Evolutionary conservation across 2,888 invertebrate species (phyloP).

Genomic region (Lathronympha strigana): DNA sequence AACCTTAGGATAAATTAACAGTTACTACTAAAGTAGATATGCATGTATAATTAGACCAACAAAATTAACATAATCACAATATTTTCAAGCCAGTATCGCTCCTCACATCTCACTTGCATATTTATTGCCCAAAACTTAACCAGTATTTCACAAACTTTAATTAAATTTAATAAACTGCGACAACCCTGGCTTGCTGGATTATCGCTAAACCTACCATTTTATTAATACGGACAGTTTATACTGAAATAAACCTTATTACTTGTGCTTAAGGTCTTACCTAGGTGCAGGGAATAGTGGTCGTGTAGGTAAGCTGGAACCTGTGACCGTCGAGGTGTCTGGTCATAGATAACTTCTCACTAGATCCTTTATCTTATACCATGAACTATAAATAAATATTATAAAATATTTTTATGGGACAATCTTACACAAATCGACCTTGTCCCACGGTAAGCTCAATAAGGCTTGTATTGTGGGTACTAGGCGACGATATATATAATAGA

Average conservation of each 20-base stretch:
- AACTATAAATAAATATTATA: neutral
- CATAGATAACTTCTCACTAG: conserved; percentile 1
- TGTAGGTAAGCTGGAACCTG: conserved; percentile 34
- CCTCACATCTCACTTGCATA: conserved; percentile 27
- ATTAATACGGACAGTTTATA: neutral
- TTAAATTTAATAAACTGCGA: conserved; percentile 42
- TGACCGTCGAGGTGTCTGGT: conserved; percentile 34
- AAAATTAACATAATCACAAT: neutral
- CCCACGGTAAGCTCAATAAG: too few relatives aligned
- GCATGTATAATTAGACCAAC: neutral
- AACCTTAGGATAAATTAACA: too few relatives aligned
- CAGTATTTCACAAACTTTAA: conserved; percentile 39
- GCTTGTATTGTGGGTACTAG: too few relatives aligned
- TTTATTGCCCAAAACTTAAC: conserved; percentile 36
- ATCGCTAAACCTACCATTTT: conserved; percentile 27
- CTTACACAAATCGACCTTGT: too few relatives aligned
- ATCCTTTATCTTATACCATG: neutral
- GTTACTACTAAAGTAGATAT: too few relatives aligned
- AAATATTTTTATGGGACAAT: too few relatives aligned
- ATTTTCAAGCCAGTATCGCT: conserved; percentile 5
- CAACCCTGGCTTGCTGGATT: conserved; percentile 34
- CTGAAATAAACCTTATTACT: neutral
- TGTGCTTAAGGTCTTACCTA: neutral
- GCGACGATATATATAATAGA: too few relatives aligned
- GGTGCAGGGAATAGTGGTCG: neutral